A percentile compares a stretch with the other conserved stretches of the same genome.
These are phyloP conservation scores for Ariopsis seemanni DNA, from an alignment of 2,113 vertebrate genomes.

Conservation along the genomic window DNA sequence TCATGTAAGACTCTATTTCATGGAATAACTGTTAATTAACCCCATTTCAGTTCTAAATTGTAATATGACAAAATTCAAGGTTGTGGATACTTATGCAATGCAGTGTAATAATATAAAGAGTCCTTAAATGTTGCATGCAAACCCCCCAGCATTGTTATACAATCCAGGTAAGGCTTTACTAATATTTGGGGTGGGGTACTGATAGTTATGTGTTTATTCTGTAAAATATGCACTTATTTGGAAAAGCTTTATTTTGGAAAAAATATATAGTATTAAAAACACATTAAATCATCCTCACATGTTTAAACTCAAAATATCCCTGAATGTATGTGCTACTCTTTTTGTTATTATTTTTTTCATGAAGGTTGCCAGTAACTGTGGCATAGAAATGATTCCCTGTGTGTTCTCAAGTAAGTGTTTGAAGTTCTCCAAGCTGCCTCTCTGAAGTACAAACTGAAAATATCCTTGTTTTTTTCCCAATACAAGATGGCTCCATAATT, in stretches of 20 bases:
- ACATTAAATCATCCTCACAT: background rate
- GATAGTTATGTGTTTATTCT: background rate
- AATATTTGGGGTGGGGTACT: background rate
- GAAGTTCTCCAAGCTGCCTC: background rate
- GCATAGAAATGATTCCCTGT: background rate
- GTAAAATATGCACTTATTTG: background rate
- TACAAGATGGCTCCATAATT: background rate
- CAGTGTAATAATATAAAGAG: background rate
- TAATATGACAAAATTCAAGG: background rate
- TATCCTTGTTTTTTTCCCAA: conserved; percentile 4
- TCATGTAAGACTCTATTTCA: too few relatives aligned
- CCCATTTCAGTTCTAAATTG: background rate
- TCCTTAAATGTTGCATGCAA: background rate
- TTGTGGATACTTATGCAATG: background rate
- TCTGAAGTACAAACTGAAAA: background rate
- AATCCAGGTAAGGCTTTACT: background rate
- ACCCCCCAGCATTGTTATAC: background rate
- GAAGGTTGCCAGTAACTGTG: background rate
- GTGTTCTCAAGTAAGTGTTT: background rate
- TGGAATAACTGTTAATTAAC: background rate
- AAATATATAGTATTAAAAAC: too few relatives aligned
- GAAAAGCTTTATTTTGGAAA: background rate
- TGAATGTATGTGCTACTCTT: background rate
- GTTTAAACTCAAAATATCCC: background rate
- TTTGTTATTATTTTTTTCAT: background rate